Conservation (phyloP, 2,113 vertebrate genomes). For the Prinia subflava region DNA sequence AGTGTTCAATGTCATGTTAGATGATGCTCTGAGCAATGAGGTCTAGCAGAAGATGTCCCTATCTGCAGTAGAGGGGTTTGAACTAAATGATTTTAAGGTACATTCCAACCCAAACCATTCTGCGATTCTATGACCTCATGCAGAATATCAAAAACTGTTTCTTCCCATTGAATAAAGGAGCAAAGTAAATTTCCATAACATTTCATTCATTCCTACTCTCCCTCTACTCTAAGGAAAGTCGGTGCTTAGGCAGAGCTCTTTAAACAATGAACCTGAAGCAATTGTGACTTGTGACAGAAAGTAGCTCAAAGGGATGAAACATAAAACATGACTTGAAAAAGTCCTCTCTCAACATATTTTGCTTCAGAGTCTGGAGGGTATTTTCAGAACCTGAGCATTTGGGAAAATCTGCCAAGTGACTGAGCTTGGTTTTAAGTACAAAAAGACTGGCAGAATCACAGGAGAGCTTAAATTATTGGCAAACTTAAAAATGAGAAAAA, state of each 20-base stretch:
- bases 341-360: background rate
- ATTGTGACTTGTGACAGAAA: background rate
- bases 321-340: background rate
- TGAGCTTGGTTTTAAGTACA: conserved; percentile 28
- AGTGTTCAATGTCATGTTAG: background rate
- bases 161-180: background rate
- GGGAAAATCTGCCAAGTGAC: background rate
- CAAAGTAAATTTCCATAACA: background rate
- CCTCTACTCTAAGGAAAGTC: background rate
- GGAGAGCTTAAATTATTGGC: conserved; percentile 39
- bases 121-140: background rate
- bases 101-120: background rate
- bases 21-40: background rate
- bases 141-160: background rate
- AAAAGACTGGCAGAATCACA: conserved; percentile 34
- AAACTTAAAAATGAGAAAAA: conserved; percentile 39
- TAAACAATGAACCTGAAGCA: background rate
- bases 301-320: background rate
- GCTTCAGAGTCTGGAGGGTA: background rate
- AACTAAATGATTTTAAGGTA: background rate
- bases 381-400: conserved; percentile 14
- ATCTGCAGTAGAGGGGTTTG: background rate
- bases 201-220: background rate
- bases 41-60: background rate
- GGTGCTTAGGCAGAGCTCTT: background rate